phyloP scores from a whole-genome alignment of 2,888 invertebrate genomes.

The Pandemis corylana region DNA sequence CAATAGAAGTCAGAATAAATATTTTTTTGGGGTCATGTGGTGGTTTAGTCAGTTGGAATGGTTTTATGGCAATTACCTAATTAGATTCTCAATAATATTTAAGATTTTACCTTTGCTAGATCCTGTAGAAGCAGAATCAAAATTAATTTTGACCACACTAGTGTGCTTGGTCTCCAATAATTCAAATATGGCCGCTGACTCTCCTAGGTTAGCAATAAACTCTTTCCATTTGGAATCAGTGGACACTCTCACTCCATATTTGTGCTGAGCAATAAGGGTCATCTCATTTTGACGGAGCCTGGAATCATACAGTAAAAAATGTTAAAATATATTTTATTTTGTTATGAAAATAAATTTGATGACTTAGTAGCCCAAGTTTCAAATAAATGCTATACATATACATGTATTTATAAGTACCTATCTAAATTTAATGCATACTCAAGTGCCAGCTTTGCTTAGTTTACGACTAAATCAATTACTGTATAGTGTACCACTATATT shows the following conservation, averaged over 20 bases:
- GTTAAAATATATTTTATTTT: neutral
- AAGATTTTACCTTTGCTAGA: conserved; percentile 80
- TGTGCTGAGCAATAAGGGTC: conserved; percentile 88
- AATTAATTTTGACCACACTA: conserved; percentile 84
- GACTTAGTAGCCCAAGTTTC: too few species aligned
- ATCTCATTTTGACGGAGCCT: conserved; percentile 87
- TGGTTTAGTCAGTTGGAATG: too few species aligned
- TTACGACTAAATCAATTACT: too few species aligned
- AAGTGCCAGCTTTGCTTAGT: too few species aligned
- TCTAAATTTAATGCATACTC: too few species aligned
- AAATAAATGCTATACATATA: too few species aligned
- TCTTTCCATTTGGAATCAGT: conserved; percentile 80
- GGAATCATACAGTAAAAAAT: conserved; percentile 48
- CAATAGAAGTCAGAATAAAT: too few species aligned
- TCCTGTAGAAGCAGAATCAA: conserved; percentile 70
- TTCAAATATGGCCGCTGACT: conserved; percentile 88
- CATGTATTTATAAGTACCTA: too few species aligned
- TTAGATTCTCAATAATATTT: neutral
- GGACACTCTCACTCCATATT: conserved; percentile 85
- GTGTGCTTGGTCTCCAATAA: conserved; percentile 88
- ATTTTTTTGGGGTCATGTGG: too few species aligned
- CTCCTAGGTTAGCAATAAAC: conserved; percentile 86
- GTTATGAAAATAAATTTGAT: neutral
- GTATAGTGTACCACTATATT: too few species aligned
- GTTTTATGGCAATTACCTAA: too few species aligned